Evolutionary conservation across 2,888 invertebrate species (phyloP).

Genomic region (Chesias legatella): DNA sequence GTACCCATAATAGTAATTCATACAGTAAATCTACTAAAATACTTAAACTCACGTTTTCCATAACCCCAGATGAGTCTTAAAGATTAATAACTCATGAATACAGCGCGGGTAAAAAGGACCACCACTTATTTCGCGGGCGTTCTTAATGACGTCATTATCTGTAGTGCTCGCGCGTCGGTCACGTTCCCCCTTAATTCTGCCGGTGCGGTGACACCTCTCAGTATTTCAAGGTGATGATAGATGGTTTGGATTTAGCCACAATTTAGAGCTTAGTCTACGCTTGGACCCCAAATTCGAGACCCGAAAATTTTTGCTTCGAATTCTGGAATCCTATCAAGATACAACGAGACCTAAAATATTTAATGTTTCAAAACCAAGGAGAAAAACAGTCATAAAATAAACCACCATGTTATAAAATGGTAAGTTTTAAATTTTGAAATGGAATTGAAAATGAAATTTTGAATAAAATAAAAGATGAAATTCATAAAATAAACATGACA

Average conservation of each 20-base stretch:
- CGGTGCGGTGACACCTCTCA: slow-evolving; percentile 46
- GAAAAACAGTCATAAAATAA: too few species aligned
- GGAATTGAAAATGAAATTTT: too few species aligned
- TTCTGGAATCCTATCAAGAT: not conserved
- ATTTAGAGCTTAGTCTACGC: slow-evolving; percentile 22
- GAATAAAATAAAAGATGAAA: too few species aligned
- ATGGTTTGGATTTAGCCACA: slow-evolving; percentile 37
- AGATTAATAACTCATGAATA: slow-evolving; percentile 49
- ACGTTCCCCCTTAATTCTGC: slow-evolving; percentile 58
- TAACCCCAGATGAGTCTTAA: slow-evolving; percentile 24
- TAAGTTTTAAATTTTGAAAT: too few species aligned
- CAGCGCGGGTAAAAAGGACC: slow-evolving; percentile 52
- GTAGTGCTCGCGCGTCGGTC: slow-evolving; percentile 47
- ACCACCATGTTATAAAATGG: too few species aligned
- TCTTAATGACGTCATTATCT: slow-evolving; percentile 75
- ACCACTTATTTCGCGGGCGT: slow-evolving; percentile 58
- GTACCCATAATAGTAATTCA: too few species aligned
- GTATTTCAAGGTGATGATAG: slow-evolving; percentile 53
- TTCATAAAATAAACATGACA: too few species aligned
- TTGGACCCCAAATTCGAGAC: slow-evolving; percentile 12
- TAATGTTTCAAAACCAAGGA: too few species aligned
- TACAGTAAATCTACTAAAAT: too few species aligned
- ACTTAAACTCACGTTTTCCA: slow-evolving; percentile 21
- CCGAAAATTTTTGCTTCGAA: too few species aligned
- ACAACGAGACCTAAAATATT: too few species aligned